A percentile compares a stretch with the other conserved stretches of the same genome.
phyloP scores from a whole-genome alignment of 2,797 vertebrate genomes.

The Anniella stebbinsi region DNA sequence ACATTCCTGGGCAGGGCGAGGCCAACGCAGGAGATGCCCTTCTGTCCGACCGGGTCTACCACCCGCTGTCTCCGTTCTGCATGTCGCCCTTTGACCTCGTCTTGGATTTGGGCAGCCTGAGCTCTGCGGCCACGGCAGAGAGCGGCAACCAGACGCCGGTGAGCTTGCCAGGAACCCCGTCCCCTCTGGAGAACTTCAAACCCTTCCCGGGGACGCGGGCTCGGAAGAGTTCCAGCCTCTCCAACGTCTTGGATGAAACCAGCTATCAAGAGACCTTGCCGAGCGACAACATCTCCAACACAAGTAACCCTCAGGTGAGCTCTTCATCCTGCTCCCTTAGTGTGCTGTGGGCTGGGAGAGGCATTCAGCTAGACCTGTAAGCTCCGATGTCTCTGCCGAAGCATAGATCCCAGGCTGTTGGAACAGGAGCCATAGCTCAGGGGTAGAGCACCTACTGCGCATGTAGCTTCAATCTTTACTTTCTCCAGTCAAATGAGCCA shows the following conservation, averaged over 20 bases:
- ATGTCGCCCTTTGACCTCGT: slow-evolving; percentile 86
- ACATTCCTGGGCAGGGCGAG: slow-evolving; percentile 63
- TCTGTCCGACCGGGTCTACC: slow-evolving; percentile 85
- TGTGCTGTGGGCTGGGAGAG: background rate
- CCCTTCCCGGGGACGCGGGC: slow-evolving; percentile 85
- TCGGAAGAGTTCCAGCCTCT: slow-evolving; percentile 95
- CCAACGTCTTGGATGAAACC: slow-evolving; percentile 93
- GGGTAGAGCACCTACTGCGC: background rate
- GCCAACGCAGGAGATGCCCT: slow-evolving; percentile 33
- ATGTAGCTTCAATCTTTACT: too few species aligned
- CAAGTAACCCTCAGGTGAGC: slow-evolving; percentile 95
- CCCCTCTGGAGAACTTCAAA: slow-evolving; percentile 89
- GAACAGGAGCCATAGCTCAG: background rate
- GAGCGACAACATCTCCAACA: slow-evolving; percentile 91
- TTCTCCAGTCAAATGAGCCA: background rate
- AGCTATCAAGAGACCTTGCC: slow-evolving; percentile 88
- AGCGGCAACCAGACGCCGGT: slow-evolving; percentile 82
- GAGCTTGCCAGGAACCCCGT: slow-evolving; percentile 89
- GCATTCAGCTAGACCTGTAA: background rate
- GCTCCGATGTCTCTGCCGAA: too few species aligned
- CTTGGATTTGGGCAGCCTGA: slow-evolving; percentile 83
- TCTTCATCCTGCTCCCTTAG: too few species aligned
- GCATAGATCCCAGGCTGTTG: background rate
- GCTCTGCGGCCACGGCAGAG: slow-evolving; percentile 71
- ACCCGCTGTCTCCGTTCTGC: slow-evolving; percentile 90